phyloP scores from a whole-genome alignment of 2,113 vertebrate species.

The Rana temporaria region DNA sequence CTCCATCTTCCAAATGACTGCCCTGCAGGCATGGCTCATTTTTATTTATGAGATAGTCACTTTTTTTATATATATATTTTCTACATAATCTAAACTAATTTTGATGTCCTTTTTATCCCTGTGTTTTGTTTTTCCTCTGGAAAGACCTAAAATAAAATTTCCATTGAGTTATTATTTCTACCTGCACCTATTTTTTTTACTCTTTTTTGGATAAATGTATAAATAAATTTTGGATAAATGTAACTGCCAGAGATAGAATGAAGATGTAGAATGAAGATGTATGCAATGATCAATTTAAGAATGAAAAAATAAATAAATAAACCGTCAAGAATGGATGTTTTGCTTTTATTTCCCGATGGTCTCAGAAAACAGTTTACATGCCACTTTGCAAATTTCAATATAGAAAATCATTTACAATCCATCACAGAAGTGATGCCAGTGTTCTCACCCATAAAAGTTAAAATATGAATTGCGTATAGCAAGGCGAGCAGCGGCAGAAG shows the following conservation, averaged over 20 bases:
- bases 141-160: too few species aligned
- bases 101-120: background rate
- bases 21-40: too few species aligned
- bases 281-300: background rate
- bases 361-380: conserved; percentile 62
- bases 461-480: conserved; percentile 25
- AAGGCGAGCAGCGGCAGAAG: background rate
- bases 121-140: background rate
- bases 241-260: background rate
- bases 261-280: background rate
- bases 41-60: too few species aligned
- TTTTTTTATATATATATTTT: too few species aligned
- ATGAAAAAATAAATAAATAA: background rate
- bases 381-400: conserved; percentile 67
- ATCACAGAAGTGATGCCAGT: conserved; percentile 63
- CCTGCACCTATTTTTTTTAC: background rate
- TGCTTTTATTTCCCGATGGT: conserved; percentile 39
- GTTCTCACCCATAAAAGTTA: conserved; percentile 42
- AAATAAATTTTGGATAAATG: background rate
- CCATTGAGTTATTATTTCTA: background rate
- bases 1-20: too few species aligned
- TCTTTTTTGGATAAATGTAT: too few species aligned
- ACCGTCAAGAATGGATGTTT: background rate
- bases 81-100: too few species aligned
- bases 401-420: conserved; percentile 67